phyloP scores from a whole-genome alignment of 2,888 invertebrate genomes.

The Tetragonisca angustula region DNA sequence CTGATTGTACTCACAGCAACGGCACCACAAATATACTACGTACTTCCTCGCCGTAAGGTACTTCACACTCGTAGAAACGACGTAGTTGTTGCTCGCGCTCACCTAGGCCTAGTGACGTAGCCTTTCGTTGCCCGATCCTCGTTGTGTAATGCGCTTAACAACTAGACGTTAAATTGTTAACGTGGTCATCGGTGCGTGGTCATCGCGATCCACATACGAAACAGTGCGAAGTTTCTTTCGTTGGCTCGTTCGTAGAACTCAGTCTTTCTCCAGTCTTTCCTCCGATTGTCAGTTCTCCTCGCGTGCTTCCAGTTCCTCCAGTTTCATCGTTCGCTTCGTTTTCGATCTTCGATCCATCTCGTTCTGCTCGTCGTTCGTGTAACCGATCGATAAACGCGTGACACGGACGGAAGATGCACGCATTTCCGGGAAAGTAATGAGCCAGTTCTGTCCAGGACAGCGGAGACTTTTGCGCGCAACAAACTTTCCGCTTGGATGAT shows the following conservation, averaged over 20 bases:
- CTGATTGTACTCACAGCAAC: neutral
- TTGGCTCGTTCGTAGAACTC: constrained; percentile 37
- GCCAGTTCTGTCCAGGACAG: constrained; percentile 11
- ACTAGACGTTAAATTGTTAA: constrained; percentile 76
- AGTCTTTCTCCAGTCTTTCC: constrained; percentile 56
- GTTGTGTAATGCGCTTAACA: constrained; percentile 69
- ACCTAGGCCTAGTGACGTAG: neutral
- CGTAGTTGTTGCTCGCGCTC: neutral
- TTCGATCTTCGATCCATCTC: neutral
- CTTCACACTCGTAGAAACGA: neutral
- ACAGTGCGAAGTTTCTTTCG: constrained; percentile 81
- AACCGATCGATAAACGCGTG: constrained; percentile 7
- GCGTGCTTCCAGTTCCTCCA: neutral
- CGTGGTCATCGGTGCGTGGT: constrained; percentile 81
- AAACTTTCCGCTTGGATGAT: constrained; percentile 77
- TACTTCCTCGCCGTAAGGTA: neutral
- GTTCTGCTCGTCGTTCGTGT: neutral
- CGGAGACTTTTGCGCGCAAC: constrained; percentile 43
- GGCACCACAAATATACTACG: neutral
- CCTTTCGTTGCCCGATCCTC: constrained; percentile 33
- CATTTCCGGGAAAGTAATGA: constrained; percentile 31
- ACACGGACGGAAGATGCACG: neutral
- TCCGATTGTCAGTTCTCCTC: constrained; percentile 20
- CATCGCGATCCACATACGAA: constrained; percentile 83
- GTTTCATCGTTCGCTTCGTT: neutral